Conservation (phyloP, 2,888 invertebrate genomes). For the Meta bourneti region DNA sequence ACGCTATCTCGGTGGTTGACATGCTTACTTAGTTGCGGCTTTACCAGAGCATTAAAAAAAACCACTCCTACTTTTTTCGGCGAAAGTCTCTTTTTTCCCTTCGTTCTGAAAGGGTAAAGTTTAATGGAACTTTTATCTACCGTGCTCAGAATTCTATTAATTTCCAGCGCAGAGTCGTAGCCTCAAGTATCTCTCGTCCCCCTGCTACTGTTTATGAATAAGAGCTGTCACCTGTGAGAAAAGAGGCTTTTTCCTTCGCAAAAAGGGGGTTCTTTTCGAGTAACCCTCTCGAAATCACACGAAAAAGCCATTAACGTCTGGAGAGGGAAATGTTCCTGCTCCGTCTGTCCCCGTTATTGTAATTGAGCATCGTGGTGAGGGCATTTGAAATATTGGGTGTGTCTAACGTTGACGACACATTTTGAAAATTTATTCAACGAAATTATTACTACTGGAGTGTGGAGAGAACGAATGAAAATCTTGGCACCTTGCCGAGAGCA, state of each 20-base stretch:
- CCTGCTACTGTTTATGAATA: constrained; percentile 1
- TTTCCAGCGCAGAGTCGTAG: background rate
- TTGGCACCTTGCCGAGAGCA: no score
- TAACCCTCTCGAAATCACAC: background rate
- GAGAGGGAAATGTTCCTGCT: background rate
- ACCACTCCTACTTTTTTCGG: background rate
- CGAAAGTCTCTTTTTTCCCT: background rate
- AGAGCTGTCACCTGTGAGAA: background rate
- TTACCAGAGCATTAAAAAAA: background rate
- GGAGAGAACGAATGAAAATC: no score
- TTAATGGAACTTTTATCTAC: background rate
- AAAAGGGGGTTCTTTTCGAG: background rate
- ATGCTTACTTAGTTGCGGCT: background rate
- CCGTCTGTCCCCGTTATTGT: no score
- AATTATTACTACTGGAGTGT: no score
- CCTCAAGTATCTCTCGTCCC: background rate
- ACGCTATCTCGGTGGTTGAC: background rate
- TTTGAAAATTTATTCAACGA: no score
- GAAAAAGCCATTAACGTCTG: constrained; percentile 27
- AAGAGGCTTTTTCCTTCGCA: background rate
- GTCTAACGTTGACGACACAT: no score
- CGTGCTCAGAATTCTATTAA: background rate
- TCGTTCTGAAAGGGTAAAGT: background rate
- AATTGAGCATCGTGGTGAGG: no score
- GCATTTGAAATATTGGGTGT: no score